phyloP scores from a whole-genome alignment of 2,888 invertebrate species.

The Athetis lepigone region DNA sequence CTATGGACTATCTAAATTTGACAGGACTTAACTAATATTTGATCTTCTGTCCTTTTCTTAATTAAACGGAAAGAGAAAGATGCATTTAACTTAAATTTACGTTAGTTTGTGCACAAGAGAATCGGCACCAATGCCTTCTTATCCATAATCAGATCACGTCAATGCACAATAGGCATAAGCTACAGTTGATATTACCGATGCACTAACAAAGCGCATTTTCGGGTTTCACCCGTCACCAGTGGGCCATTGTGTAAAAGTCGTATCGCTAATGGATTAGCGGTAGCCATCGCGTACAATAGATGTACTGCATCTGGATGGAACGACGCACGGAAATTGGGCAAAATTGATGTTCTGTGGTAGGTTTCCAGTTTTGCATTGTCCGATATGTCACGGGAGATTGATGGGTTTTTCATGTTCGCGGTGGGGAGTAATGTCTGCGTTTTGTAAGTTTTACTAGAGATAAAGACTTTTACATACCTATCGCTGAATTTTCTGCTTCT shows the following conservation, averaged over 20 bases:
- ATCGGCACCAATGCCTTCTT: not conserved
- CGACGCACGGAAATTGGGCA: constrained; percentile 71
- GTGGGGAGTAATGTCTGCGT: constrained; percentile 3
- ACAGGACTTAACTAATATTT: too few relatives aligned
- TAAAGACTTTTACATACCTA: too few relatives aligned
- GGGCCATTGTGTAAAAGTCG: constrained; percentile 82
- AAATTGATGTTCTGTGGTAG: constrained; percentile 69
- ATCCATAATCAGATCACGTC: constrained; percentile 7
- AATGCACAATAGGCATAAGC: constrained; percentile 16
- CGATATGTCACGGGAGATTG: constrained; percentile 49
- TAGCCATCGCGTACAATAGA: constrained; percentile 68
- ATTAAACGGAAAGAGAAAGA: too few relatives aligned
- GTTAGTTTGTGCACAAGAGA: too few relatives aligned
- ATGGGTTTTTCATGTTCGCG: constrained; percentile 47
- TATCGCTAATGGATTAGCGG: constrained; percentile 87
- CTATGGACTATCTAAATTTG: too few relatives aligned
- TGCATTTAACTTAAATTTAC: too few relatives aligned
- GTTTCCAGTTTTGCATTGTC: constrained; percentile 64
- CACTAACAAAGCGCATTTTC: constrained; percentile 68
- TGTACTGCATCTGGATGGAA: constrained; percentile 66
- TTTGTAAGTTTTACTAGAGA: too few relatives aligned
- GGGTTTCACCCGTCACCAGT: constrained; percentile 68
- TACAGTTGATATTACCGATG: constrained; percentile 45
- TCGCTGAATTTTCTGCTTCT: too few relatives aligned
- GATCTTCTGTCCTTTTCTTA: too few relatives aligned